Evolutionary conservation across 2,888 invertebrate species (phyloP).

Genomic region (Acanthosoma haemorrhoidale): DNA sequence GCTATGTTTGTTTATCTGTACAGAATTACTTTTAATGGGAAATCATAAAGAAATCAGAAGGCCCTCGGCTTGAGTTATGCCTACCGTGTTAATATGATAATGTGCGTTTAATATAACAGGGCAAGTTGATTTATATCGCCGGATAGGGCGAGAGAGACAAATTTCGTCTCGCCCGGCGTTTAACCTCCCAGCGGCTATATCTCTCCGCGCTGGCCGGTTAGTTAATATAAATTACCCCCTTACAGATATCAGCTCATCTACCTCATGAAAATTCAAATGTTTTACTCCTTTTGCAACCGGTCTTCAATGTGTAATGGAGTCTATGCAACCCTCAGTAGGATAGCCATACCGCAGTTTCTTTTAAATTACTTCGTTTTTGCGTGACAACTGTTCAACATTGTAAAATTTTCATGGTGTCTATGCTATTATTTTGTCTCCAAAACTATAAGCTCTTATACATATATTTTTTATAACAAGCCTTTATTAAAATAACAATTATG

Average conservation of each 20-base stretch:
- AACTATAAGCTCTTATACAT: too few relatives aligned
- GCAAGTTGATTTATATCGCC: neutral
- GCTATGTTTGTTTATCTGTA: constrained; percentile 38
- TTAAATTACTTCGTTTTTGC: too few relatives aligned
- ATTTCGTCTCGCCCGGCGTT: constrained; percentile 18
- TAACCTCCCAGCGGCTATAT: neutral
- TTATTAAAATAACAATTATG: too few relatives aligned
- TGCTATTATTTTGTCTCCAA: too few relatives aligned
- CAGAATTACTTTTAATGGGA: constrained; percentile 39
- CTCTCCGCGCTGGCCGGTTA: neutral
- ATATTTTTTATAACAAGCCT: too few relatives aligned
- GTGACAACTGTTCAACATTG: too few relatives aligned
- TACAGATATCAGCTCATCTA: constrained; percentile 8
- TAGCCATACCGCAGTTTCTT: too few relatives aligned
- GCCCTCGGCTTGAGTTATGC: constrained; percentile 30
- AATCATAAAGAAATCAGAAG: constrained; percentile 37
- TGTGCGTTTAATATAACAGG: constrained; percentile 33
- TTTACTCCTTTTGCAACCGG: constrained; percentile 11
- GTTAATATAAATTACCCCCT: neutral
- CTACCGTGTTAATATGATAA: constrained; percentile 35
- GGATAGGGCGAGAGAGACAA: constrained; percentile 12
- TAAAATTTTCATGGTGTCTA: too few relatives aligned
- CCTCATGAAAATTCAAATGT: constrained; percentile 13
- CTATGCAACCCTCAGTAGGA: too few relatives aligned
- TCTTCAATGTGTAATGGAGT: neutral